These are phyloP conservation scores for Adelognathus sp. DNA, from an alignment of 2,888 invertebrate genomes.

Conservation along the genomic window DNA sequence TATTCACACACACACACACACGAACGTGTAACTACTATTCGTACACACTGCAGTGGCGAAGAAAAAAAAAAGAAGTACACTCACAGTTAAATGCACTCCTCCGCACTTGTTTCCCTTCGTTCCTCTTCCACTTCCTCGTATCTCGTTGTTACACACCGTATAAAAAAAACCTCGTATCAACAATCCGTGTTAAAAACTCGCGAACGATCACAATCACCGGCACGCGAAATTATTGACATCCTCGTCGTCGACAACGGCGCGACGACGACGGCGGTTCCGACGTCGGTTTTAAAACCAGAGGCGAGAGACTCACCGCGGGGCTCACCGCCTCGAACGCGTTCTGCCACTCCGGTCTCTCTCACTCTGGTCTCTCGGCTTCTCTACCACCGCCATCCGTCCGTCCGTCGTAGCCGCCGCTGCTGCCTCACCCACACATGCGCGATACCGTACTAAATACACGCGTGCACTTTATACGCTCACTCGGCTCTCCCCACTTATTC, in stretches of 20 bases:
- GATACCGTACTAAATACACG: constrained; percentile 20
- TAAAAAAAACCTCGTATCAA: constrained; percentile 45
- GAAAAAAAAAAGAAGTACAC: constrained; percentile 5
- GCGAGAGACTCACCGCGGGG: constrained; percentile 58
- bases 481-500: constrained; percentile 41
- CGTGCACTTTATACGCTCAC: constrained; percentile 20
- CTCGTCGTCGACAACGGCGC: too few species aligned
- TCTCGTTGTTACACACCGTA: too few species aligned
- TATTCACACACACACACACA: neutral
- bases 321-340: constrained; percentile 53
- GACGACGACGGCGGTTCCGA: too few species aligned
- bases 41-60: constrained; percentile 1
- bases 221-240: constrained; percentile 73
- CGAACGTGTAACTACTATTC: neutral
- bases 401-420: constrained; percentile 44
- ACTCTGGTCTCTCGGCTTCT: constrained; percentile 37
- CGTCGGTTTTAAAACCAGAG: constrained; percentile 47
- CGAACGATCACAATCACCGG: constrained; percentile 61
- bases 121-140: too few species aligned
- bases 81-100: constrained; percentile 22
- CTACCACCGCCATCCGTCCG: constrained; percentile 29
- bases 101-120: constrained; percentile 23
- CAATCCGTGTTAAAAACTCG: constrained; percentile 44
- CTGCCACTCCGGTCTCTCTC: constrained; percentile 38
- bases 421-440: constrained; percentile 24